These are phyloP conservation scores for Agrilus mali DNA, from an alignment of 2,888 invertebrate genomes.

Conservation along the genomic window DNA sequence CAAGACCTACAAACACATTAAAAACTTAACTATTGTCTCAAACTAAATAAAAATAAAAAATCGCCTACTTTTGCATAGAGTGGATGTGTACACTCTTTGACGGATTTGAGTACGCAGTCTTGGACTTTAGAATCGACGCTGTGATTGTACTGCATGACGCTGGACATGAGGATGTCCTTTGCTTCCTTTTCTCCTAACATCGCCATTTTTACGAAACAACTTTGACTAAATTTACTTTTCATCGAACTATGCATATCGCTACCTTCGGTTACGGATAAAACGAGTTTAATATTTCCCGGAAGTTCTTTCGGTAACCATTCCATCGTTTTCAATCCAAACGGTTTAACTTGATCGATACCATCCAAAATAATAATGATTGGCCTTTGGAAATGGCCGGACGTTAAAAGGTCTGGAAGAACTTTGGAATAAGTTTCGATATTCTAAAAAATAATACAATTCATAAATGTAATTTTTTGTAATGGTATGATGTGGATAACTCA, in stretches of 20 bases:
- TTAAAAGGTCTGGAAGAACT: conserved; percentile 42
- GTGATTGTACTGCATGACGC: conserved; percentile 44
- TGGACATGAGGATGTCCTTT: conserved; percentile 39
- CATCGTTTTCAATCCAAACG: conserved; percentile 46
- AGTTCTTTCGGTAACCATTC: conserved; percentile 66
- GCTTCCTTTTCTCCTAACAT: conserved; percentile 38
- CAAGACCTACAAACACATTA: conserved; percentile 32
- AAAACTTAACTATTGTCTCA: background rate
- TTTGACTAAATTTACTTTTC: conserved; percentile 23
- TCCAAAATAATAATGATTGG: conserved; percentile 63
- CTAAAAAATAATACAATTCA: conserved; percentile 32
- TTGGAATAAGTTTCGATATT: conserved; percentile 59
- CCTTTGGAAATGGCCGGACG: conserved; percentile 41
- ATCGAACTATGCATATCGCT: conserved; percentile 33
- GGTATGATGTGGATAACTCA: conserved; percentile 28
- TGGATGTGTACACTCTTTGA: conserved; percentile 53
- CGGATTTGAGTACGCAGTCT: conserved; percentile 42
- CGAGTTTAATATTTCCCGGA: conserved; percentile 62
- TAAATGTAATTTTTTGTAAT: background rate
- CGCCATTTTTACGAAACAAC: conserved; percentile 36
- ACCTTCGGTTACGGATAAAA: conserved; percentile 57
- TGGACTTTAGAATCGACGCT: conserved; percentile 49
- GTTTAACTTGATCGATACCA: conserved; percentile 53
- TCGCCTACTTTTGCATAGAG: conserved; percentile 51
- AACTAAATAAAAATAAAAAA: background rate